Base-by-base conservation (phyloP, 2,113 vertebrate species). In the Cephalopholis sonnerati region DNA sequence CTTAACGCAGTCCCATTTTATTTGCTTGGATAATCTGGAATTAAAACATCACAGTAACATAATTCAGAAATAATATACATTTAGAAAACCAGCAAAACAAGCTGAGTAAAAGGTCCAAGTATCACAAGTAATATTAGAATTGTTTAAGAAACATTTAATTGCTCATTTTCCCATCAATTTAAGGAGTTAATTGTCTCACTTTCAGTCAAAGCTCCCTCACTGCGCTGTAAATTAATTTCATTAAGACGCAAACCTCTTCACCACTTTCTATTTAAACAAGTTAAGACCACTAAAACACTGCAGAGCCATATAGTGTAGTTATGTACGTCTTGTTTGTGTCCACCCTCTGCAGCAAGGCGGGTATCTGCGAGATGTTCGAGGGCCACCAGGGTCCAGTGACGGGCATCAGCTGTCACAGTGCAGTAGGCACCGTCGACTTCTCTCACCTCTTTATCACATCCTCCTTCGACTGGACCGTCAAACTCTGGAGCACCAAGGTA, bases 401-500 rank as follows among this genome's bases (percentile, higher is more conserved):
- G 0, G 98, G 98, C 91, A 97, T 99, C 94, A 98, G 97, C 71
- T 99, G 98, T 87, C 98, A 99, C 93, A 96, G 96, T 90, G 98
- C 98, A 0, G 96, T 98, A 88, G 98, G 98, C 44, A 96, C 97
- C 0, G 95, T 99, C 1, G 98, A 99, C 91, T 99, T 99, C 79
- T 99, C 98, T 50, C 98, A 99, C 93, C 96, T 99, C 69, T 99
- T 99, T 87, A 96, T 98, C 88, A 98, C 98, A 1, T 99, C 98
- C 0, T 99, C 98, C 3, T 99, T 99, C 80, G 98, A 99, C 95
- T 99, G 98, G 98, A 99, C 98, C 11, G 96, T 99, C 91, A 99
- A 99, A 89, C 90, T 99, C 76, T 99, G 98, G 98, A 99, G 97
- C 86, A 99, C 98, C 62, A 99, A 99, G 98, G 98, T 99, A 94